These are phyloP conservation scores for Lacerta agilis DNA, from an alignment of 2,797 vertebrate genomes.

Conservation along the genomic window DNA sequence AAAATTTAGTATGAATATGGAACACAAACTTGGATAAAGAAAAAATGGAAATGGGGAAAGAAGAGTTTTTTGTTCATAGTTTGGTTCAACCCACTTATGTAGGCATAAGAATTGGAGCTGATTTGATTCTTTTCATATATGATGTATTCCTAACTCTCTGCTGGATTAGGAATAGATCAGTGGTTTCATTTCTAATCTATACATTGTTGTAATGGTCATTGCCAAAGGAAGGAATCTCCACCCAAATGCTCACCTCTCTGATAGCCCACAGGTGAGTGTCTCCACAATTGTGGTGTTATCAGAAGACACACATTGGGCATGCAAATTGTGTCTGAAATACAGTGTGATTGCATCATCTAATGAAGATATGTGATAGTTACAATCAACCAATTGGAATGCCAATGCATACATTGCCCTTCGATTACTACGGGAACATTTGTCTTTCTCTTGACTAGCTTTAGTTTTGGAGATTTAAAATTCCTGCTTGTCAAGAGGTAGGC, in stretches of 20 bases:
- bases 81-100: background rate
- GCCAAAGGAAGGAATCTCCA: background rate
- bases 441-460: background rate
- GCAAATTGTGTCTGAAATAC: background rate
- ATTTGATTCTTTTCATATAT: background rate
- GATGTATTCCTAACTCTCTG: background rate
- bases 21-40: background rate
- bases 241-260: background rate
- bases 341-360: background rate
- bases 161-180: background rate
- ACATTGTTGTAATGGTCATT: background rate
- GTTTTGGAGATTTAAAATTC: background rate
- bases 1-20: conserved; percentile 10
- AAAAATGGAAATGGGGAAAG: background rate
- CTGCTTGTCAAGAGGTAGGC: background rate
- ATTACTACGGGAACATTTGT: background rate
- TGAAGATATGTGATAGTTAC: background rate
- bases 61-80: background rate
- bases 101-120: background rate
- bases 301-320: background rate
- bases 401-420: background rate
- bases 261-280: background rate
- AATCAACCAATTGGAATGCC: background rate
- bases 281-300: background rate
- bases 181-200: background rate